Conservation (phyloP, 2,888 invertebrate genomes). For the Epirrita christyi region DNA sequence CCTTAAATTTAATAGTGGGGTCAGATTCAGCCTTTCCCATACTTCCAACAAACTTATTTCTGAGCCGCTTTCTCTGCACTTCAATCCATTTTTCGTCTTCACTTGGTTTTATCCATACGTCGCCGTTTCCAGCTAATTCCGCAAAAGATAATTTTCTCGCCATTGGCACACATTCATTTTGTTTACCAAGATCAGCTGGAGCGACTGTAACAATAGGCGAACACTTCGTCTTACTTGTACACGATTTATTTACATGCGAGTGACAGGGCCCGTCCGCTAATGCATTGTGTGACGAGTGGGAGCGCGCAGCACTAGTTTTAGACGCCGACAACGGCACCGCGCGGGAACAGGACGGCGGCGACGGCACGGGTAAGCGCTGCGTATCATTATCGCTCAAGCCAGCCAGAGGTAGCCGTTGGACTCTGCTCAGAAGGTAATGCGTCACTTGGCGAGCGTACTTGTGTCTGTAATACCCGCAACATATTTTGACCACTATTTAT, state of each 20-base stretch:
- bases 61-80: slow-evolving; percentile 24
- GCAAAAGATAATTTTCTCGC: slow-evolving; percentile 4
- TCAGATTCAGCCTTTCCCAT: neutral
- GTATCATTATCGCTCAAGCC: neutral
- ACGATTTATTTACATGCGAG: neutral
- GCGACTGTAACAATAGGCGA: neutral
- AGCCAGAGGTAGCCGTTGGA: neutral
- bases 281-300: neutral
- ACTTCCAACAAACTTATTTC: neutral
- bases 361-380: no score
- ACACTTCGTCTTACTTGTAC: neutral
- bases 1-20: slow-evolving; percentile 22
- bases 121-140: neutral
- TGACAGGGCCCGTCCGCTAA: neutral
- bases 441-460: neutral
- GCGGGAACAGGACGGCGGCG: no score
- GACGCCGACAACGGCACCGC: neutral
- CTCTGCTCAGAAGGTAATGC: neutral
- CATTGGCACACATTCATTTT: neutral
- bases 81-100: slow-evolving; percentile 11
- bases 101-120: slow-evolving; percentile 6
- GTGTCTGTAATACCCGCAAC: neutral
- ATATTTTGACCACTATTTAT: neutral
- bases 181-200: slow-evolving; percentile 2
- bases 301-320: neutral